Base-by-base conservation (phyloP, 2,113 vertebrate genomes). In the Anguilla rostrata region DNA sequence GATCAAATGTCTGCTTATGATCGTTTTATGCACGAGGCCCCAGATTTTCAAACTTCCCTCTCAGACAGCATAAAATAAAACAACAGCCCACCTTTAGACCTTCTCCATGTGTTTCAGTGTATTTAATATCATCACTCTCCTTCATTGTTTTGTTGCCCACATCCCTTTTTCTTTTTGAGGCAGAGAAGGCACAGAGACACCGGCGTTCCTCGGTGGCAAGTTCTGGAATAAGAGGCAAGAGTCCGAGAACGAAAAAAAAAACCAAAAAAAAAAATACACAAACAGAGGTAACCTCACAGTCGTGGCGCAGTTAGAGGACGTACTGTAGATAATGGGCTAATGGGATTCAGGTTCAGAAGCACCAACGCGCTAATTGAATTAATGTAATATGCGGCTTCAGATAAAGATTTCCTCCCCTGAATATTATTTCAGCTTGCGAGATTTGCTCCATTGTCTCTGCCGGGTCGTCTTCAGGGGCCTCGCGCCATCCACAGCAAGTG, bases 331-430 rank as follows among this genome's bases (percentile, higher is more conserved):
- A 88, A 89, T 88, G 87, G 78, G 81, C 78, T 88, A 88, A 86
- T 89, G 81, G 78, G 85, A 84, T 89, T 89, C 83, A 80, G 85
- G 86, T 87, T 85, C 43, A 86, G 87, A 89, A 88, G 83, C 39
- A 86, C 66, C 83, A 86, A 85, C 87, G 82, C 84, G 89, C 86
- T 89, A 89, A 89, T 90, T 90, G 87, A 90, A 85, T 90, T 88
- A 90, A 81, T 84, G 87, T 88, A 90, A 85, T 87, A 84, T 88
- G 87, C 88, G 63, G 81, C 84, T 88, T 90, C 84, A 89, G 88
- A 89, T 90, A 89, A 89, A 89, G 87, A 90, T 57, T 83, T 88
- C 83, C 81, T 87, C 71, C 46, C 46, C 63, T 63, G 15, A 15
- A 53, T 85, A 85, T 85, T 85, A 85, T 85, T 90, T 78, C 80